Base-by-base conservation (phyloP, 2,888 invertebrate genomes). In the Sacculina carcini region DNA sequence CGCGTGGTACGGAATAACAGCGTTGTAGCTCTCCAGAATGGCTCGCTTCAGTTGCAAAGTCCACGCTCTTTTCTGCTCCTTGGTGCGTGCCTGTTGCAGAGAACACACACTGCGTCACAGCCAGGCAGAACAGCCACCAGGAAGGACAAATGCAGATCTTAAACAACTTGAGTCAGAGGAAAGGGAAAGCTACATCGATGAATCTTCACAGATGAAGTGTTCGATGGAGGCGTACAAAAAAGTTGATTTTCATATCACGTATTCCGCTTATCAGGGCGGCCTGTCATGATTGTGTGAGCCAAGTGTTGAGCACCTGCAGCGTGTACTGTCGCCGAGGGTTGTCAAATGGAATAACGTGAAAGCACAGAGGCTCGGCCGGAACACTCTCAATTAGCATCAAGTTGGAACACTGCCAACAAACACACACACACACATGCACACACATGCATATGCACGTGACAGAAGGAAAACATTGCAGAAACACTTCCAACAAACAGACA, bases 321-420 rank as follows among this genome's bases (percentile, higher is more conserved):
- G 90, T 90, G 62, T 86, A 84, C 66, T 90, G 89, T 52, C 80
- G 72, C 53, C 84, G 74, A 54, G 90, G 90, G 69, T 87, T 85
- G 69, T 94, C 86, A 70, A 89, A 92, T 42, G 92, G 90, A 62
- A 94, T 81, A 59, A 92, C 85, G 69, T 92, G 90, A 69, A 94
- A 94, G 62, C 87, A 86, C 48, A 87, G 74, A 36, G 90, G 85
- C 60, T 92, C 90, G 23, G 86, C 86, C 51, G 85, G 78, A 60
- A 94, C 82, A 61, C 87, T 85, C 65, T 94, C 94, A 59, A 92
- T 87, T 55, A 94, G 67, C 90, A 94, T 94, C 70, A 94, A 73
- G 70, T 90, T 90, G 61, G 89, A 89, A 69, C 90, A 90, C 92
- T 94, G 67, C 48, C 72, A 60, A 61, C 61, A 52, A n/a, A n/a